phyloP scores from a whole-genome alignment of 1,140 invertebrate genomes.

The Drosophila teissieri region DNA sequence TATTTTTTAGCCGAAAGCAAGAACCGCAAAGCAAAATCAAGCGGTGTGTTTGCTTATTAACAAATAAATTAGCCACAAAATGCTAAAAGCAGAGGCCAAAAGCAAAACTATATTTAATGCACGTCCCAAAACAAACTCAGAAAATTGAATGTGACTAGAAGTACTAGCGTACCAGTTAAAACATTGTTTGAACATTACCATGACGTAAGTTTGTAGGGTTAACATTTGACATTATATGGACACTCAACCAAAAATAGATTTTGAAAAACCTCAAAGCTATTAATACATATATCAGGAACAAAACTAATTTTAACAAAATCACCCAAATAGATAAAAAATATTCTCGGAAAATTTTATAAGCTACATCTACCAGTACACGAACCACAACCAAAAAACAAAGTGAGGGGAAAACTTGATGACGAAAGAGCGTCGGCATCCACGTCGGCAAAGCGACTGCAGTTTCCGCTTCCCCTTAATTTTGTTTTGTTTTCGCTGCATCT shows the following conservation, averaged over 20 bases:
- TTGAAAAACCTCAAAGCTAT: neutral
- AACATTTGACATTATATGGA: too few species aligned
- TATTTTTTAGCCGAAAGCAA: constrained; percentile 32
- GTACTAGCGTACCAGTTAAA: too few species aligned
- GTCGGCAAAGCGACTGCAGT: constrained; percentile 21
- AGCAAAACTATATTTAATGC: constrained; percentile 12
- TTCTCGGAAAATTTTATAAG: too few species aligned
- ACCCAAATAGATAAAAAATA: neutral
- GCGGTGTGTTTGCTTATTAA: constrained; percentile 63
- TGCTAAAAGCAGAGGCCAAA: constrained; percentile 26
- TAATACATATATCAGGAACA: neutral
- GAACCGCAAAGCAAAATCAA: constrained; percentile 17
- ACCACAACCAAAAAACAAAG: constrained; percentile 2
- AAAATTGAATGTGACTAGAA: too few species aligned
- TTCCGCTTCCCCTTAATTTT: constrained; percentile 55
- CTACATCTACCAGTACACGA: neutral
- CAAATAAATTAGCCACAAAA: constrained; percentile 74
- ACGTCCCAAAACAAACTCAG: neutral
- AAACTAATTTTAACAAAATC: neutral
- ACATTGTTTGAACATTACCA: too few species aligned
- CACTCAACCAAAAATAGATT: neutral
- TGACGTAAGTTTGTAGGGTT: too few species aligned
- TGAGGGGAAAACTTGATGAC: constrained; percentile 47
- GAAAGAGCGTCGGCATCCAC: constrained; percentile 37
- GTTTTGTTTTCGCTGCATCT: constrained; percentile 74